phyloP scores from a whole-genome alignment of 2,888 invertebrate genomes.

The Agrotis exclamationis region DNA sequence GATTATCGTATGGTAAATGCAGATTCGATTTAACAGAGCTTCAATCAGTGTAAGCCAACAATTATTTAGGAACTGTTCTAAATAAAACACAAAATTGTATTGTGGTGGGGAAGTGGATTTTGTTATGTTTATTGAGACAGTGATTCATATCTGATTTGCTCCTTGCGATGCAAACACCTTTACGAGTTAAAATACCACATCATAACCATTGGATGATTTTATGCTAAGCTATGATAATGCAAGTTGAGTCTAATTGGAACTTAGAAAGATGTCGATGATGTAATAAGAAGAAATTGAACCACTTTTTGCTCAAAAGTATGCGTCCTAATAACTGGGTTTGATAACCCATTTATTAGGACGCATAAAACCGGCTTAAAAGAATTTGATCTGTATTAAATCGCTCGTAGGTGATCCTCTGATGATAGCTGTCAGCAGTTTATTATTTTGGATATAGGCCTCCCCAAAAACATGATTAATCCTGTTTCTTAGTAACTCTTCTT shows the following conservation, averaged over 20 bases:
- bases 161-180: neutral
- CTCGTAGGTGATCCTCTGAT: no score
- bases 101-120: neutral
- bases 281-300: neutral
- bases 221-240: neutral
- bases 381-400: no score
- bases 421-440: no score
- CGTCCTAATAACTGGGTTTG: neutral
- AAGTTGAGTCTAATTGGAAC: neutral
- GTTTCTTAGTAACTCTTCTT: no score
- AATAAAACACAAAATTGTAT: neutral
- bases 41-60: neutral
- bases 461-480: no score
- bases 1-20: slow-evolving; percentile 14
- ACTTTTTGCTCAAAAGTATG: neutral
- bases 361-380: no score
- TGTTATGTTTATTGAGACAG: neutral
- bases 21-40: slow-evolving; percentile 6
- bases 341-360: no score
- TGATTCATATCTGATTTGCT: neutral
- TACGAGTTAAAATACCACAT: neutral
- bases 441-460: no score
- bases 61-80: neutral
- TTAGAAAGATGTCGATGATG: neutral
- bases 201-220: neutral